Evolutionary conservation across 2,888 invertebrate genomes (phyloP), one percentile per base, ranked within the genome.

Genomic region (Drosophila acutilabella): DNA sequence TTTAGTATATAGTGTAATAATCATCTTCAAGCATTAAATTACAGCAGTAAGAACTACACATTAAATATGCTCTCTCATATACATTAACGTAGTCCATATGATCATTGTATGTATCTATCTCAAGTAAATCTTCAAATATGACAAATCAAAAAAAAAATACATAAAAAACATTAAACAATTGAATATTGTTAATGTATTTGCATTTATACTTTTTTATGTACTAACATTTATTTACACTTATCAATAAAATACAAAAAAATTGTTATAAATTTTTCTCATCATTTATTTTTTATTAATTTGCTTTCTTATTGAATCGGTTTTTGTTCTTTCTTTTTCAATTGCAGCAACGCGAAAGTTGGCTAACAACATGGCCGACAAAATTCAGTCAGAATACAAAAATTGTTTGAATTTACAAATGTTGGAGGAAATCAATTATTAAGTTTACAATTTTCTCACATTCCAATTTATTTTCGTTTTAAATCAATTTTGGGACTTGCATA

Each of bases 401-500:
- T 71, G 65, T 65, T 64, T 65, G 11, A 58, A 72, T 59, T 58
- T 76, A 10, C 57, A 50, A 60, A 57, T 68, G 41, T 68, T 59
- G 75, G 52, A 61, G 41, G 45, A 56, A 7, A n/a, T 58, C 48
- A 59, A 75, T 69, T 70, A 58, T 20, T 60, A 62, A 62, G 68
- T 84, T 84, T 82, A 71, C 64, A 74, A 83, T 85, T 69, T 73
- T 65, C 30, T 30, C 67, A 74, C 44, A 53, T 69, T 67, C 38
- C 42, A 60, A 38, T 16, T 13, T n/a, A 38, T 45, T 47, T 14
- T 4, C 26, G 57, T 47, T 86, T 86, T 84, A 85, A 84, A 84
- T 85, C 78, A 88, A 84, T 85, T 84, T 74, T 44, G 86, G 80
- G 88, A 82, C 88, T 84, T 79, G 71, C 77, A 59, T 66, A 53